phyloP scores from a whole-genome alignment of 2,113 vertebrate species.

The Bos indicus region DNA sequence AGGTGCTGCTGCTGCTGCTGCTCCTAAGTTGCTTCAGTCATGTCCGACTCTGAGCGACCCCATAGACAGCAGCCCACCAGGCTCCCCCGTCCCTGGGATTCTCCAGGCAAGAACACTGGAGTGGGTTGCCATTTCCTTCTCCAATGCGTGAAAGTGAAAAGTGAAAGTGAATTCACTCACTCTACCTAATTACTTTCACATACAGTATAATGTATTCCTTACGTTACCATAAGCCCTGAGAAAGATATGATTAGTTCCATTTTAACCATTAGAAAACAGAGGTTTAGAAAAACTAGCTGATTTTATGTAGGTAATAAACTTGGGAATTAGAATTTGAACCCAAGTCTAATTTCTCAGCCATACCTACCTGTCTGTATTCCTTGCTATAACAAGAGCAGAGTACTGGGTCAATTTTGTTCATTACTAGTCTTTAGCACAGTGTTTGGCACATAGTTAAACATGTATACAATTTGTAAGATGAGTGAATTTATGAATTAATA shows the following conservation, averaged over 20 bases:
- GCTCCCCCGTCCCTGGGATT: no score
- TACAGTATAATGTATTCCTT: not conserved
- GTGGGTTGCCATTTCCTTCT: no score
- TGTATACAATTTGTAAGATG: not conserved
- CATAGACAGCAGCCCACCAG: no score
- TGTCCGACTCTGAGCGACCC: no score
- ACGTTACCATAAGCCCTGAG: not conserved
- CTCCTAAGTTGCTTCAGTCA: no score
- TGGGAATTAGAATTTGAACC: not conserved
- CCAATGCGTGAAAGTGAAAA: no score
- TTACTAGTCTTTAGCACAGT: not conserved
- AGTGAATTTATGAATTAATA: constrained; percentile 12
- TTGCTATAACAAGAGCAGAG: not conserved
- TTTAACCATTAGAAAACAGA: not conserved
- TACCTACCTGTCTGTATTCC: not conserved
- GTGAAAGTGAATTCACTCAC: no score
- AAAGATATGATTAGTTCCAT: not conserved
- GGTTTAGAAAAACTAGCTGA: not conserved
- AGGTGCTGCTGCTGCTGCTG: not conserved
- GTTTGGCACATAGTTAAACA: not conserved
- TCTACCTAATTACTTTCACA: not conserved
- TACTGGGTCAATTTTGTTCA: not conserved
- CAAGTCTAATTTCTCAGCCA: not conserved
- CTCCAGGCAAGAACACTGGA: no score
- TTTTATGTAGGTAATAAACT: not conserved